These are phyloP conservation scores for Wiebesia pumilae DNA, from an alignment of 1,140 invertebrate genomes.

Conservation along the genomic window DNA sequence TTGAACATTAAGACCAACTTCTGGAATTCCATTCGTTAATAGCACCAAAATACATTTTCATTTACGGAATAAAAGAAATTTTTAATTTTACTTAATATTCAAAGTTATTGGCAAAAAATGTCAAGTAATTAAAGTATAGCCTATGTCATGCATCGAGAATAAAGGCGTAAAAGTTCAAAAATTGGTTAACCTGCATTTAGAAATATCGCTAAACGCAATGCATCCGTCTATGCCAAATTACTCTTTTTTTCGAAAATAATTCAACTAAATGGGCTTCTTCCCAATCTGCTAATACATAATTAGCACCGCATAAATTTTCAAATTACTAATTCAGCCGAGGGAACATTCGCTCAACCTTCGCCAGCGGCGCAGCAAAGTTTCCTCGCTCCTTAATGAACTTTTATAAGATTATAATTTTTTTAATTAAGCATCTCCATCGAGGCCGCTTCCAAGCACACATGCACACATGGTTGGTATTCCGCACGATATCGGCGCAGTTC, in stretches of 20 bases:
- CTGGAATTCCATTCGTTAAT: too few relatives aligned
- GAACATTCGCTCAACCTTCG: background rate
- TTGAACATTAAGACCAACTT: too few relatives aligned
- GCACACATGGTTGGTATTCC: background rate
- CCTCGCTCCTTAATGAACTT: background rate
- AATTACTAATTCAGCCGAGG: background rate
- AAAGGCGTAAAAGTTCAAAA: background rate
- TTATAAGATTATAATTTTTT: constrained; percentile 27
- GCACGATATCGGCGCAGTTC: background rate
- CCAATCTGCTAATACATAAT: background rate
- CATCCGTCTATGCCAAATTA: background rate
- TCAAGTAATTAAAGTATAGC: background rate
- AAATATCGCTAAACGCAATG: background rate
- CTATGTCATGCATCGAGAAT: background rate
- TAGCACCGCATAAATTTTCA: constrained; percentile 1
- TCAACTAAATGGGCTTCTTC: background rate
- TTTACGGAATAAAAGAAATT: too few relatives aligned
- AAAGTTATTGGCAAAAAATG: too few relatives aligned
- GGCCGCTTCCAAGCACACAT: background rate
- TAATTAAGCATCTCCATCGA: background rate
- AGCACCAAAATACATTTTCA: too few relatives aligned
- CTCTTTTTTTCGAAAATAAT: background rate
- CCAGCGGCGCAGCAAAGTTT: background rate
- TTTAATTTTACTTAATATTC: too few relatives aligned
- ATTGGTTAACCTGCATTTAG: background rate